These are phyloP conservation scores for Drosophila macrospina DNA, from an alignment of 2,888 invertebrate species.

Conservation along the genomic window DNA sequence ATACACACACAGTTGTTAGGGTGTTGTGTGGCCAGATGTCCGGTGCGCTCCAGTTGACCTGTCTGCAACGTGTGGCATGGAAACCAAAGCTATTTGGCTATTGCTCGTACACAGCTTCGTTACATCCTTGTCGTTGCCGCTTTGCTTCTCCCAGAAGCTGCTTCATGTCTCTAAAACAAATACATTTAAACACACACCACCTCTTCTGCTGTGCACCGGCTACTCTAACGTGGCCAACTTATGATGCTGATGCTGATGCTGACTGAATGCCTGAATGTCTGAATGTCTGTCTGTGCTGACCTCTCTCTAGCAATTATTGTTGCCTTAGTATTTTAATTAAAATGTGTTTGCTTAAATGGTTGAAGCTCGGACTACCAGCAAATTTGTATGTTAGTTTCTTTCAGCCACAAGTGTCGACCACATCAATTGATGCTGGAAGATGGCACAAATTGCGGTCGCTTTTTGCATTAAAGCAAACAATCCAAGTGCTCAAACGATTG, in stretches of 20 bases:
- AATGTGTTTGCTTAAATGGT: constrained; percentile 64
- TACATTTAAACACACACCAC: no score
- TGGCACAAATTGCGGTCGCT: constrained; percentile 45
- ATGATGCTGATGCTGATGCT: constrained; percentile 22
- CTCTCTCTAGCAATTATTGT: constrained; percentile 57
- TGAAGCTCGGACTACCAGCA: constrained; percentile 21
- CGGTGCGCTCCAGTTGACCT: constrained; percentile 39
- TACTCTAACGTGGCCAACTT: constrained; percentile 28
- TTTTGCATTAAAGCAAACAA: constrained; percentile 20
- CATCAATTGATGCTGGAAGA: constrained; percentile 42
- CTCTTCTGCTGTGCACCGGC: not conserved
- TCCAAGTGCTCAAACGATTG: constrained; percentile 22
- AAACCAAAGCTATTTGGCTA: constrained; percentile 52
- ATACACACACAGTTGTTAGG: constrained; percentile 6
- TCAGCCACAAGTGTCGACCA: constrained; percentile 51
- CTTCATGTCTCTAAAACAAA: constrained; percentile 44
- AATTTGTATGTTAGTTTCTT: constrained; percentile 37
- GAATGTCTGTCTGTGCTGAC: not conserved
- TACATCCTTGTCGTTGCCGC: constrained; percentile 17
- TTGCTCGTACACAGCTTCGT: constrained; percentile 33
- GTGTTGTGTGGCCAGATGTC: constrained; percentile 20
- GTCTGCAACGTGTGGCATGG: constrained; percentile 41
- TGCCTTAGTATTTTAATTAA: constrained; percentile 68
- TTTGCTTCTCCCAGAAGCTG: constrained; percentile 14
- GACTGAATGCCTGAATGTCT: not conserved